Conservation (phyloP, 2,888 invertebrate species). For the Pimpla rufipes region DNA sequence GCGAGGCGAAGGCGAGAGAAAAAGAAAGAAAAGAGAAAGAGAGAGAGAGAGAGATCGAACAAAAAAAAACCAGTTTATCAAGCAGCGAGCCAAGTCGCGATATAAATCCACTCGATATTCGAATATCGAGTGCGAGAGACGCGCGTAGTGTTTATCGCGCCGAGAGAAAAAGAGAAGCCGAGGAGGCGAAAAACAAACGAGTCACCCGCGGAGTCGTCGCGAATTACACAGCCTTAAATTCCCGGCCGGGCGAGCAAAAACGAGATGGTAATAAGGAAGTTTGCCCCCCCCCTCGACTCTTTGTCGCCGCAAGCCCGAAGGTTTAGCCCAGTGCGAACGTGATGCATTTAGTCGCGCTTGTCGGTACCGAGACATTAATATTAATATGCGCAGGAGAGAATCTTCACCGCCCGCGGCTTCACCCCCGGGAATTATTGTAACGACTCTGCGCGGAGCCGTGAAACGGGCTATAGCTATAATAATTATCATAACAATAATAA, state of each 20-base stretch:
- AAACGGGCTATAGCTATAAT: not conserved
- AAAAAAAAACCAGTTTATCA: conserved; percentile 4
- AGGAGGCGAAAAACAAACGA: not conserved
- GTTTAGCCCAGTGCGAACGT: not conserved
- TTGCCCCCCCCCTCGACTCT: no score
- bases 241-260: not conserved
- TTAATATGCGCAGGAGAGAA: conserved; percentile 29
- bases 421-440: not conserved
- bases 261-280: not conserved
- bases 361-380: conserved; percentile 6
- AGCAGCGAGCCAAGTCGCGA: not conserved
- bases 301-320: not conserved
- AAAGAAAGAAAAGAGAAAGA: not conserved
- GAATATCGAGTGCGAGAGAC: not conserved
- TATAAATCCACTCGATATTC: conserved; percentile 37
- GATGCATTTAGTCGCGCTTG: not conserved
- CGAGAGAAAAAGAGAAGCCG: no score
- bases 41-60: no score
- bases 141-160: not conserved
- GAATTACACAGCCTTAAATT: not conserved
- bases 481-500: conserved; percentile 5
- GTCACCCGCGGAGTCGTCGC: not conserved
- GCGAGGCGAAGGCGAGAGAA: not conserved
- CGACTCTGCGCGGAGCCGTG: not conserved
- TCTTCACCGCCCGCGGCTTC: not conserved